These are phyloP conservation scores for Brevipalpus yothersi DNA, from an alignment of 1,140 invertebrate species.

Conservation along the genomic window DNA sequence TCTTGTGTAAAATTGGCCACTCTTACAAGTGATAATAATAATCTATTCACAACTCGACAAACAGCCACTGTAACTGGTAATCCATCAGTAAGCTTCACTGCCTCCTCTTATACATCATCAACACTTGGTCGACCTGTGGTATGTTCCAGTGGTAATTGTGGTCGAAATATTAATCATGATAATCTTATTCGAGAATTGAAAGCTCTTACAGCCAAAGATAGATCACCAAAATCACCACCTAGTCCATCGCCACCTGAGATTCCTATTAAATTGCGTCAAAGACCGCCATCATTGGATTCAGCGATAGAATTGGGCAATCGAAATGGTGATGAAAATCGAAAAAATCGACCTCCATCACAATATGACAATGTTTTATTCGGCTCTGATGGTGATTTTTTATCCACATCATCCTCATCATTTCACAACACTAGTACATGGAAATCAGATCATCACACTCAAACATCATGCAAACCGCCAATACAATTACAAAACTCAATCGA, in stretches of 20 bases:
- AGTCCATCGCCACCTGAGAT: background rate
- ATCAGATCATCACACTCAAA: background rate
- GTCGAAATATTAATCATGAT: background rate
- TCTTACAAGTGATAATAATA: background rate
- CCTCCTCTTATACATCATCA: background rate
- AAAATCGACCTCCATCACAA: constrained; percentile 4
- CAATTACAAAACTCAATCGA: too few species aligned
- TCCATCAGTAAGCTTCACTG: background rate
- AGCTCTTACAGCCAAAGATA: background rate
- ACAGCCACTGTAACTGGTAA: background rate
- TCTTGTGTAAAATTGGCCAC: background rate
- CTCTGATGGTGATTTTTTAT: background rate
- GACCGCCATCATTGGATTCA: background rate
- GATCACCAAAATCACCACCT: background rate
- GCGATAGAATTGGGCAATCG: background rate
- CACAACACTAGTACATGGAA: background rate
- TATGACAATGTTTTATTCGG: constrained; percentile 3
- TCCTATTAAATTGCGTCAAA: constrained; percentile 1
- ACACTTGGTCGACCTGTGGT: background rate
- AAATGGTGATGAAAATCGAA: background rate
- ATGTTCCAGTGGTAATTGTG: background rate
- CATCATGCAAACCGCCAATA: background rate
- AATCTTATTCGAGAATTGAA: background rate
- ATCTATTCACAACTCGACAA: background rate
- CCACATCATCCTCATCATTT: background rate